These are phyloP conservation scores for Metalampra italica DNA, from an alignment of 2,888 invertebrate genomes.

Conservation along the genomic window DNA sequence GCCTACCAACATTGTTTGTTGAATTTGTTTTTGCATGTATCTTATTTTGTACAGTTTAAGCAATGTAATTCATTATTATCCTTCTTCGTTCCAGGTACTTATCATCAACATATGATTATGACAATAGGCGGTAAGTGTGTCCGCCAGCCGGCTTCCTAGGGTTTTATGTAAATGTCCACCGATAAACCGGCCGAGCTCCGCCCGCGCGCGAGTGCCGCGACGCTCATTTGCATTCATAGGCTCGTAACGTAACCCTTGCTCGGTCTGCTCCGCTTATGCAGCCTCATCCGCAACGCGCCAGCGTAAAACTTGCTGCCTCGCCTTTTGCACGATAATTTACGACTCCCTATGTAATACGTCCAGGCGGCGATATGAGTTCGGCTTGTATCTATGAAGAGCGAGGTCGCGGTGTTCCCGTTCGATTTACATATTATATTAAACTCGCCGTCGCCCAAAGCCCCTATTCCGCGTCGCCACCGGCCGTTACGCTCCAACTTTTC, in stretches of 20 bases:
- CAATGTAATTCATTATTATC: not conserved
- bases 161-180: constrained; percentile 71
- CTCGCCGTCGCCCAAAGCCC: constrained; percentile 53
- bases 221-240: constrained; percentile 78
- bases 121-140: constrained; percentile 53
- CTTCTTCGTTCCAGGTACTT: constrained; percentile 42
- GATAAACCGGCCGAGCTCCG: constrained; percentile 68
- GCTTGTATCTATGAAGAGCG: constrained; percentile 57
- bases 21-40: not conserved
- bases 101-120: constrained; percentile 49
- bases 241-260: constrained; percentile 76
- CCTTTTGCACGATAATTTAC: constrained; percentile 74
- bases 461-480: constrained; percentile 65
- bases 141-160: constrained; percentile 52
- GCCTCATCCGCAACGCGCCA: constrained; percentile 47
- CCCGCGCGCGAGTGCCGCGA: constrained; percentile 41
- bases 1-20: constrained; percentile 4
- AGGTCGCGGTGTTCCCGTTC: constrained; percentile 68
- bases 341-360: constrained; percentile 72
- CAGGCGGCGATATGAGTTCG: constrained; percentile 66
- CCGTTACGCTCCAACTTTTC: constrained; percentile 77
- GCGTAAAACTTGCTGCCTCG: constrained; percentile 68
- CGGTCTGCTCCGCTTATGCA: constrained; percentile 57
- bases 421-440: constrained; percentile 79
- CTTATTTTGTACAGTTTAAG: not conserved